Evolutionary conservation across 2,888 invertebrate genomes (phyloP).

Genomic region (Saturnia japonica): DNA sequence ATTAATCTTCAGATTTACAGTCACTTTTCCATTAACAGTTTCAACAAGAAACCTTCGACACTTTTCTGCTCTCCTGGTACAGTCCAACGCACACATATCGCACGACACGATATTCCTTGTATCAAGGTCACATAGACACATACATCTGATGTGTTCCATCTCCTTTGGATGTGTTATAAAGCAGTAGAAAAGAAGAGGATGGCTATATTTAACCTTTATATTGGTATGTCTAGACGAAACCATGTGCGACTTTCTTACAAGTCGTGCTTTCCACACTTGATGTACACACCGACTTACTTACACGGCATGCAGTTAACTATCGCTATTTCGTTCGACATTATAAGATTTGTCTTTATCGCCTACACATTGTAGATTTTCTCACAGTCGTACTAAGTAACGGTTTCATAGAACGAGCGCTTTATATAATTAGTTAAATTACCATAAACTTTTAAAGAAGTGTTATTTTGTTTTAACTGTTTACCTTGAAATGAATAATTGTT

Average conservation of each 20-base stretch:
- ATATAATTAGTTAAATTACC: background rate
- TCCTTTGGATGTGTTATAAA: conserved; percentile 45
- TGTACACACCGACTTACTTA: conserved; percentile 14
- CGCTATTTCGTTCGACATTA: conserved; percentile 9
- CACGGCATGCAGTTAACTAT: conserved; percentile 2
- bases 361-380: conserved; percentile 13
- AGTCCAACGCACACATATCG: conserved; percentile 64
- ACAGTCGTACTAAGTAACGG: conserved; percentile 13
- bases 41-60: conserved; percentile 38
- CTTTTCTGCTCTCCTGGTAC: conserved; percentile 68
- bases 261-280: conserved; percentile 43
- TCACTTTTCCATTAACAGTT: conserved; percentile 29
- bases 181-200: conserved; percentile 44
- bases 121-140: conserved; percentile 72
- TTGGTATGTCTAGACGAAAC: conserved; percentile 52
- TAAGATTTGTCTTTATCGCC: conserved; percentile 12
- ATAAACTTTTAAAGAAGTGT: background rate
- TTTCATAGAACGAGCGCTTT: background rate
- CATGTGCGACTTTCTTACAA: conserved; percentile 64
- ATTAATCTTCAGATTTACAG: conserved; percentile 27
- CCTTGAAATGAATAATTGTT: background rate
- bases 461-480: background rate
- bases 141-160: conserved; percentile 49
- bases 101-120: conserved; percentile 61
- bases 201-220: conserved; percentile 41